Conservation (phyloP, 1,140 invertebrate species). For the Ctenoplectra terminalis region DNA sequence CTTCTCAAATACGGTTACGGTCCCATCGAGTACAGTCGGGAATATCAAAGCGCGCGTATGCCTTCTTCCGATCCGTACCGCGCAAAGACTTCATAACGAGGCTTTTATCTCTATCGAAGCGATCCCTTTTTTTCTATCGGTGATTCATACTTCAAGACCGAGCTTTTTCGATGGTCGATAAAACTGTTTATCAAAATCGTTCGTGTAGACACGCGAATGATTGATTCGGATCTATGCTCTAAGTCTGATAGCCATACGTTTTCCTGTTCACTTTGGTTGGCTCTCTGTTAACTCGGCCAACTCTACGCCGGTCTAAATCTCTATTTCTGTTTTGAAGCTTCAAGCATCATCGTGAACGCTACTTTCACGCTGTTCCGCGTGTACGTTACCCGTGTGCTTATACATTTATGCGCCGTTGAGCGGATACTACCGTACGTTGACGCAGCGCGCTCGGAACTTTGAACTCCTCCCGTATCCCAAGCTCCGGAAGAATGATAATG, state of each 20-base stretch:
- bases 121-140: too few species aligned
- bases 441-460: constrained; percentile 16
- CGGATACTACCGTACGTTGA: constrained; percentile 10
- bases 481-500: background rate
- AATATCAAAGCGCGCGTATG: constrained; percentile 18
- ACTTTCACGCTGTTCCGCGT: constrained; percentile 21
- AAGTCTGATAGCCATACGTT: background rate
- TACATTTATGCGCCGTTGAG: constrained; percentile 33
- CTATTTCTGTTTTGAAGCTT: constrained; percentile 44
- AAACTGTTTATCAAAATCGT: background rate
- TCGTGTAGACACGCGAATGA: too few species aligned
- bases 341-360: constrained; percentile 46
- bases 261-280: constrained; percentile 9
- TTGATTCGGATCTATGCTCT: background rate
- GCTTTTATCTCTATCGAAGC: background rate
- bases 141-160: too few species aligned
- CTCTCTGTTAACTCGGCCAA: constrained; percentile 19
- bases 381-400: constrained; percentile 11
- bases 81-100: background rate
- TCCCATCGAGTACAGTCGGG: background rate
- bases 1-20: constrained; percentile 45
- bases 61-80: background rate
- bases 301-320: constrained; percentile 35
- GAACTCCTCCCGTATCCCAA: background rate
- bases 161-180: background rate